A percentile compares a stretch with the other conserved stretches of the same genome.
Evolutionary conservation across 2,113 vertebrate genomes (phyloP).

Genomic region (Recurvirostra avosetta): DNA sequence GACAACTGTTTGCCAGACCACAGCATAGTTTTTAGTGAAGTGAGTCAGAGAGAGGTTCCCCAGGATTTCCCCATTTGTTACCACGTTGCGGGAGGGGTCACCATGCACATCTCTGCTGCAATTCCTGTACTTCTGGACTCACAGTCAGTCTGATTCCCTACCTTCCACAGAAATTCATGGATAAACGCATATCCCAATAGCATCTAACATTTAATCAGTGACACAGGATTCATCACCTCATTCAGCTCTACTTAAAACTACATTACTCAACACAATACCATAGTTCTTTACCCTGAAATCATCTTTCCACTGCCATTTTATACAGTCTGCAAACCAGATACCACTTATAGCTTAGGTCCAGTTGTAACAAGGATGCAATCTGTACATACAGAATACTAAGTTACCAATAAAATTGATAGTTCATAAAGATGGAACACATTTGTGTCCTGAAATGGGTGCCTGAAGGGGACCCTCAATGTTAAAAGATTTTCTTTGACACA

Average conservation of each 20-base stretch:
- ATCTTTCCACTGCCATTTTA: not conserved
- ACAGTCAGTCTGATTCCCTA: not conserved
- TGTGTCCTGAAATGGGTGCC: not conserved
- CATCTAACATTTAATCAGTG: not conserved
- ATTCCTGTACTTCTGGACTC: not conserved
- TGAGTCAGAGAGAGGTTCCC: not conserved
- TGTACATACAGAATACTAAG: no score
- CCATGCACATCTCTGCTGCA: no score
- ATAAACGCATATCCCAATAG: not conserved
- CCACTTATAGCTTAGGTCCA: not conserved
- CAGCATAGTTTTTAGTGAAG: accelerated
- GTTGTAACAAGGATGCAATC: not conserved
- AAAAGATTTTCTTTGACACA: not conserved
- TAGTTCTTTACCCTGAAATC: not conserved
- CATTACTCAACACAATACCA: no score
- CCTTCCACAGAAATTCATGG: not conserved
- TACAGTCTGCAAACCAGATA: not conserved
- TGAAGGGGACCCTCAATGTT: not conserved
- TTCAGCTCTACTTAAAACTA: not conserved
- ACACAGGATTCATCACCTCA: not conserved
- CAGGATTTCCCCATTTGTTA: not conserved
- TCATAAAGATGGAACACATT: not conserved
- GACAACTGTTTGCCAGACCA: not conserved
- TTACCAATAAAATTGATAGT: not conserved
- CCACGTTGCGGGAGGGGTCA: accelerated